Percentiles rank a stretch among this genome's conserved stretches.
phyloP scores from a whole-genome alignment of 2,113 vertebrate species.

The Andinoacara biseriatus region DNA sequence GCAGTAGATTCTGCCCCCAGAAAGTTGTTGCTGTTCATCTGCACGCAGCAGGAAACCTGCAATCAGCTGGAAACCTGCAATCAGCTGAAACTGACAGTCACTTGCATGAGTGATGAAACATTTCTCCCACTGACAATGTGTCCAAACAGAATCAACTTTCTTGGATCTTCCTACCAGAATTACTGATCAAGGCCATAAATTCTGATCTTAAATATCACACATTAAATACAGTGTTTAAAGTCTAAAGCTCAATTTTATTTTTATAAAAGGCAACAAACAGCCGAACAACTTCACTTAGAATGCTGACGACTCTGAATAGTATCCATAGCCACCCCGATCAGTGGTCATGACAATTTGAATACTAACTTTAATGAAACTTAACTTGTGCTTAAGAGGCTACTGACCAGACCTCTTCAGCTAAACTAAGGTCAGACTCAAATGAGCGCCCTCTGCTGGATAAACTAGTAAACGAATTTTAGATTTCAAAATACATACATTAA shows the following conservation, averaged over 20 bases:
- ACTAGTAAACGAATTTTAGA: background rate
- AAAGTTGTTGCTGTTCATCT: no score
- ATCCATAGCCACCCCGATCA: no score
- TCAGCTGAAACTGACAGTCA: background rate
- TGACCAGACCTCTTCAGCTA: background rate
- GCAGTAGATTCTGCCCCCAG: no score
- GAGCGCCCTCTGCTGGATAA: background rate
- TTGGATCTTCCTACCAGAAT: background rate
- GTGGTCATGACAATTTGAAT: no score
- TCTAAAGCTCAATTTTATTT: background rate
- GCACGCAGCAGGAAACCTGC: no score
- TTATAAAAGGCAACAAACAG: background rate
- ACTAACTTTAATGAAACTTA: no score
- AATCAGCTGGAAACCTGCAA: no score
- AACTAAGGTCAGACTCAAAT: accelerated
- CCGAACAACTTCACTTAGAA: background rate
- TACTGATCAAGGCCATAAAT: no score
- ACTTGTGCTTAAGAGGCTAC: background rate
- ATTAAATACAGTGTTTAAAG: no score
- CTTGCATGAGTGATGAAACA: background rate
- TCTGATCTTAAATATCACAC: no score
- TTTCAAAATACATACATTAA: background rate
- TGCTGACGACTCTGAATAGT: no score
- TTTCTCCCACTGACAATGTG: background rate
- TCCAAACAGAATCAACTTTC: background rate